Base-by-base conservation (phyloP, 2,113 vertebrate genomes). In the Cyanistes caeruleus region DNA sequence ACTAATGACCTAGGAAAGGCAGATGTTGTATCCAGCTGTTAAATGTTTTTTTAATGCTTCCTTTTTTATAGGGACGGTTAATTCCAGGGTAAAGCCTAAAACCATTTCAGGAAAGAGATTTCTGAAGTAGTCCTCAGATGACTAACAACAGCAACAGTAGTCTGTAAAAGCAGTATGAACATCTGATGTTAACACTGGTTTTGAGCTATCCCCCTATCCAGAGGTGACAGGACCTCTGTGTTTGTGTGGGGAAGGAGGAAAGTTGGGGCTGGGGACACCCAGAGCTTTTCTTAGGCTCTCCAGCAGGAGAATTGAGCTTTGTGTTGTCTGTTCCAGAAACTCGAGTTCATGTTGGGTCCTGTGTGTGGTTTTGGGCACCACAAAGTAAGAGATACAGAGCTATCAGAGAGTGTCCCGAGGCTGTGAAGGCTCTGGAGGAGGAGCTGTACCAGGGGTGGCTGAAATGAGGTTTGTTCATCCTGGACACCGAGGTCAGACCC, bases 21-120 rank as follows among this genome's bases (percentile, higher is more conserved):
- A 97, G 95, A 90, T 97, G 97, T 79, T 96, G 79, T 77, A 94
- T 96, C 92, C 96, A 97, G 90, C 93, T 97, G 96, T 93, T 95
- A 88, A 87, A 91, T 95, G 58, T 28, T 67, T 84, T 97, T 94
- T 93, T 96, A 96, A 96, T 94, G 86, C 64, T 87, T 90, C 49
- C 30, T 70, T 89, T 91, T 93, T 93, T 74, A 73, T 44, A 52
- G 84, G 77, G 53, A 18, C 24, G 62, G 70, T 91, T 93, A 96
- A 93, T 96, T 94, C 51, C 82, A 69, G 37, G 13, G 19, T 84
- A 75, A 91, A 91, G 78, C 84, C 68, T 86, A 41, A 93, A 96
- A 92, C 20, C 23, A 41, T 89, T 93, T 43, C 15, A 46, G 30
- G 49, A 13, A 52, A 30, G 33, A 55, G 64, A 48, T 24, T 68